phyloP scores from a whole-genome alignment of 1,140 invertebrate species.

The Caenorhabditis brenneri region DNA sequence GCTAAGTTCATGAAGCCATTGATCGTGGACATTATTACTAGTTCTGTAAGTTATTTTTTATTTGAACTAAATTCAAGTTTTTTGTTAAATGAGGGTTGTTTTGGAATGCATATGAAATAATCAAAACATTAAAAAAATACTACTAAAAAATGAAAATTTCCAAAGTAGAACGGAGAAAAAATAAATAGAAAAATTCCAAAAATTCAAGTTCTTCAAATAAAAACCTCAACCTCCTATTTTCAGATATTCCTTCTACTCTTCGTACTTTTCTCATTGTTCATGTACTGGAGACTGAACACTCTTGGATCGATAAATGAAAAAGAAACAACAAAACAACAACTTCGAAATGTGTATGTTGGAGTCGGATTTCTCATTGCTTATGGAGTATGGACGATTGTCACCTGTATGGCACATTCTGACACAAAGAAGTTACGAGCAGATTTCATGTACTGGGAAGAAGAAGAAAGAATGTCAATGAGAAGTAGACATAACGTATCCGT shows the following conservation, averaged over 20 bases:
- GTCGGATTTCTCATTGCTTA: constrained; percentile 51
- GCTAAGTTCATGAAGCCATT: constrained; percentile 49
- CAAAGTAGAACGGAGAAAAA: no score
- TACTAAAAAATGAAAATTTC: no score
- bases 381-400: constrained; percentile 43
- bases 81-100: no score
- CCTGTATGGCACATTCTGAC: background rate
- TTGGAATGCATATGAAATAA: no score
- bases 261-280: constrained; percentile 49
- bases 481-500: constrained; percentile 34
- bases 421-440: constrained; percentile 51
- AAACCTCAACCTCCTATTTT: background rate
- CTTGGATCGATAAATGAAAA: constrained; percentile 42
- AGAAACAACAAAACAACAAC: constrained; percentile 46
- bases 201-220: no score
- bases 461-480: constrained; percentile 53
- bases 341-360: constrained; percentile 53
- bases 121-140: no score
- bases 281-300: constrained; percentile 52
- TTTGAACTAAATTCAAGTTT: no score
- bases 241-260: constrained; percentile 49
- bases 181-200: no score
- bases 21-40: constrained; percentile 44
- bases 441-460: constrained; percentile 56
- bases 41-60: constrained; percentile 22